These are phyloP conservation scores for Lapara coniferarum DNA, from an alignment of 2,888 invertebrate genomes.

Conservation along the genomic window DNA sequence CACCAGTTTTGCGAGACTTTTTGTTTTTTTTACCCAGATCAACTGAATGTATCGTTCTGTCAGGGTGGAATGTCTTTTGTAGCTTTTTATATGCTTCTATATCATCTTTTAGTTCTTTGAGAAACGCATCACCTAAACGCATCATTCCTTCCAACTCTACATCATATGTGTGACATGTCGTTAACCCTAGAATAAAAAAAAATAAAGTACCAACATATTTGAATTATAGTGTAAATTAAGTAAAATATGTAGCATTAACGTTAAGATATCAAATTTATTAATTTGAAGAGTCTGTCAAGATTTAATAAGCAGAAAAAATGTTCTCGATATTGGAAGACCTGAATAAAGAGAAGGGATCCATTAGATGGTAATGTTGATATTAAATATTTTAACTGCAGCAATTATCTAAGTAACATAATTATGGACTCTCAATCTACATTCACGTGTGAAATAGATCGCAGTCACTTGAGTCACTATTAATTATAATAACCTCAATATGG, in stretches of 20 bases:
- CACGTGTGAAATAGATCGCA: background rate
- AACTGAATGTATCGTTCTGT: background rate
- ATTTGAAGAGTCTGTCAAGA: no score
- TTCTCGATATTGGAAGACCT: background rate
- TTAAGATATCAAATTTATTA: background rate
- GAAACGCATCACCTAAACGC: slow-evolving; percentile 26
- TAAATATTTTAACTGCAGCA: slow-evolving; percentile 4
- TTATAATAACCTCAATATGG: background rate
- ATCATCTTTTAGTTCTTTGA: slow-evolving; percentile 5
- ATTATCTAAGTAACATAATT: background rate
- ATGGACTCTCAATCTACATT: background rate
- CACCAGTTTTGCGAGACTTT: background rate
- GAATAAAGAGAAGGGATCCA: slow-evolving; percentile 5
- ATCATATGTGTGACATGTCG: slow-evolving; percentile 32
- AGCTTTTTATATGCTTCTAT: background rate
- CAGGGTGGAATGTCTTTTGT: background rate
- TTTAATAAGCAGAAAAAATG: background rate
- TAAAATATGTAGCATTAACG: background rate
- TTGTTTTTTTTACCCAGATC: background rate
- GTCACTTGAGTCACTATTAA: background rate
- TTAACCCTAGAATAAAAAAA: background rate
- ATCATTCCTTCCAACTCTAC: slow-evolving; percentile 34
- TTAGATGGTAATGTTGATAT: background rate
- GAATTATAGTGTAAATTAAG: background rate
- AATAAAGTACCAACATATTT: background rate